These are phyloP conservation scores for Solen grandis DNA, from an alignment of 1,140 invertebrate species.

Conservation along the genomic window DNA sequence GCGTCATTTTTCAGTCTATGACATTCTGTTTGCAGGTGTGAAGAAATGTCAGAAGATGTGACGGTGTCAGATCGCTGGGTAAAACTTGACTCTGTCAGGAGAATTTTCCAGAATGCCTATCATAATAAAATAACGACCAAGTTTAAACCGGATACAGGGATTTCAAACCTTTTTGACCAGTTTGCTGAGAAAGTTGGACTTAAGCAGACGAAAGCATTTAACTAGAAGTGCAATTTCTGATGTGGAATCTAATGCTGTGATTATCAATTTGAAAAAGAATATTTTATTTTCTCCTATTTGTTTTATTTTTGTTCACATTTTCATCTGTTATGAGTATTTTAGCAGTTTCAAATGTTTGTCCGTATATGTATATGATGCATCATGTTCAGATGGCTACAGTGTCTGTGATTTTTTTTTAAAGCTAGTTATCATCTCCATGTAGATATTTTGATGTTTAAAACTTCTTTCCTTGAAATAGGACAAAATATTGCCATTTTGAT, in stretches of 20 bases:
- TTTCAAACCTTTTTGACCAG: conserved; percentile 83
- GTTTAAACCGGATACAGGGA: conserved; percentile 76
- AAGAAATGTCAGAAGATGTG: conserved; percentile 61
- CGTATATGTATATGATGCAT: conserved; percentile 31
- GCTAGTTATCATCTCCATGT: no score
- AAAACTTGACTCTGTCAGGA: conserved; percentile 83
- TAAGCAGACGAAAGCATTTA: conserved; percentile 23
- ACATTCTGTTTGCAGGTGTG: conserved; percentile 67
- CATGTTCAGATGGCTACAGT: no score
- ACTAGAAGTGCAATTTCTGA: neutral
- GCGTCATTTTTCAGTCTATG: no score
- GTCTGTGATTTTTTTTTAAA: no score
- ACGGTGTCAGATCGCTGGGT: conserved; percentile 81
- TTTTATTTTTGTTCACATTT: neutral
- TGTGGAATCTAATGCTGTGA: neutral
- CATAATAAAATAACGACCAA: conserved; percentile 83
- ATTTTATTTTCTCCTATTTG: neutral
- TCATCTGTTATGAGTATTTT: neutral
- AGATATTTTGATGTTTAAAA: no score
- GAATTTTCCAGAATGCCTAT: conserved; percentile 83
- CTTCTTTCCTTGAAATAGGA: no score
- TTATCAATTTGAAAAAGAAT: neutral
- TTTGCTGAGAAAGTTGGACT: conserved; percentile 84
- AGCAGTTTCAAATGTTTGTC: neutral
- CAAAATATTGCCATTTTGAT: no score